phyloP scores from a whole-genome alignment of 2,888 invertebrate genomes.

The Cryptophagus acutangulus region DNA sequence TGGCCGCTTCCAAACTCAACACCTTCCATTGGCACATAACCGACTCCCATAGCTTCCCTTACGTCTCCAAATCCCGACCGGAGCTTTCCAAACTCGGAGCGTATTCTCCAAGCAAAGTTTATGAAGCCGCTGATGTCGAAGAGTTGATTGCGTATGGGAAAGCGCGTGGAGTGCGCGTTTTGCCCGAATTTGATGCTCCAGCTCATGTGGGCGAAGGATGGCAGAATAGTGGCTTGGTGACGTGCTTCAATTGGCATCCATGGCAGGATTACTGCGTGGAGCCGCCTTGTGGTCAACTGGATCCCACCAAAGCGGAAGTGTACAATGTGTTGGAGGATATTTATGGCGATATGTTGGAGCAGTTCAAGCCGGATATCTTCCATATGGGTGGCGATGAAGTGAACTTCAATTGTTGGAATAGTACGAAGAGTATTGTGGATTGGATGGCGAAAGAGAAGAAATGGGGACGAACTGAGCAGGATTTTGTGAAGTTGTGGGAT shows the following conservation, averaged over 20 bases:
- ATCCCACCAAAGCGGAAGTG: conserved; percentile 65
- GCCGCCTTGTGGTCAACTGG: conserved; percentile 81
- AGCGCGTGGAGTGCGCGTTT: conserved; percentile 70
- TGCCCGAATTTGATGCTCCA: conserved; percentile 91
- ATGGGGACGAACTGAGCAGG: conserved; percentile 52
- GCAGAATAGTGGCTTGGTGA: conserved; percentile 65
- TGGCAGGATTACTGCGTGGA: conserved; percentile 71
- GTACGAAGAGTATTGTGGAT: conserved; percentile 59
- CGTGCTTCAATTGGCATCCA: conserved; percentile 69
- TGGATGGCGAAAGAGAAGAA: conserved; percentile 61
- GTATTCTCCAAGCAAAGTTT: conserved; percentile 66
- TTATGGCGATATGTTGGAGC: conserved; percentile 68
- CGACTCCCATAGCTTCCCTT: conserved; percentile 92
- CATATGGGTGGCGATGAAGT: conserved; percentile 89
- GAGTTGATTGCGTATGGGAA: conserved; percentile 29
- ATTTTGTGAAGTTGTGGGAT: conserved; percentile 68
- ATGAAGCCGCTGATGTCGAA: conserved; percentile 40
- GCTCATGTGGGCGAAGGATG: conserved; percentile 86
- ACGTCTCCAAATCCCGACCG: conserved; percentile 69
- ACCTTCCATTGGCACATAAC: conserved; percentile 94
- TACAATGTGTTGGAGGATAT: conserved; percentile 67
- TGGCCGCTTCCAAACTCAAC: conserved; percentile 87
- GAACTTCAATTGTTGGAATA: conserved; percentile 68
- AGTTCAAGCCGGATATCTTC: conserved; percentile 70
- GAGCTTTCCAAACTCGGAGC: conserved; percentile 72